Evolutionary conservation across 2,888 invertebrate genomes (phyloP).

Genomic region (Pandemis cinnamomeana): DNA sequence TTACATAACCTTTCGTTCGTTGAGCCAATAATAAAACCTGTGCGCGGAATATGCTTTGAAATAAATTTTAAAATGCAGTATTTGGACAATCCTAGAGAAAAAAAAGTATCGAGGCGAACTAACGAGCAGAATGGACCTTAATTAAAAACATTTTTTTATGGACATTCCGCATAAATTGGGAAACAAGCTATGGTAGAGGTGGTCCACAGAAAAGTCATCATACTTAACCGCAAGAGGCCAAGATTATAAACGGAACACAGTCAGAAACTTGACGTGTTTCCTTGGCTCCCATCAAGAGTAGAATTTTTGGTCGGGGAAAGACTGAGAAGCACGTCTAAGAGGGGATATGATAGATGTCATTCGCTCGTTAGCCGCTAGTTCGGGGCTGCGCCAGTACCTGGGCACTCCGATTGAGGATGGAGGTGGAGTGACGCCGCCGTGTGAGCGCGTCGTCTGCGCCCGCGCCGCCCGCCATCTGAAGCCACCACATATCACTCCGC

Average conservation of each 20-base stretch:
- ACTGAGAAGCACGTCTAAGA: no score
- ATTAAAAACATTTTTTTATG: not conserved
- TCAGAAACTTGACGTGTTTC: not conserved
- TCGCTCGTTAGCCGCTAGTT: conserved; percentile 40
- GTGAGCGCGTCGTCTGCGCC: conserved; percentile 86
- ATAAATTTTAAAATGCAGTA: conserved; percentile 49
- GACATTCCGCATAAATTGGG: not conserved
- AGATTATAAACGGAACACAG: not conserved
- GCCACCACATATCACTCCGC: conserved; percentile 62
- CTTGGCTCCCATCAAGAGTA: not conserved
- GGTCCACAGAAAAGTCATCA: not conserved
- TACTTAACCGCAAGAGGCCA: not conserved
- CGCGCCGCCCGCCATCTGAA: conserved; percentile 72
- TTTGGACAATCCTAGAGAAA: conserved; percentile 47
- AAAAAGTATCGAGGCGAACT: conserved; percentile 48
- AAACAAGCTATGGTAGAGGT: not conserved
- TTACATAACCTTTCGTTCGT: conserved; percentile 54
- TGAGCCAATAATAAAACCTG: conserved; percentile 57
- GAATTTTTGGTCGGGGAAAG: no score
- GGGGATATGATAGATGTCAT: not conserved
- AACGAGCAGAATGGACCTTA: conserved; percentile 50
- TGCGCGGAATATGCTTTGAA: conserved; percentile 60
- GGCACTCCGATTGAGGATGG: conserved; percentile 86
- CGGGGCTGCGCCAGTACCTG: conserved; percentile 76
- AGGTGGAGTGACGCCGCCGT: conserved; percentile 90